Evolutionary conservation across 2,888 invertebrate genomes (phyloP).

Genomic region (Cheilosia grossa): DNA sequence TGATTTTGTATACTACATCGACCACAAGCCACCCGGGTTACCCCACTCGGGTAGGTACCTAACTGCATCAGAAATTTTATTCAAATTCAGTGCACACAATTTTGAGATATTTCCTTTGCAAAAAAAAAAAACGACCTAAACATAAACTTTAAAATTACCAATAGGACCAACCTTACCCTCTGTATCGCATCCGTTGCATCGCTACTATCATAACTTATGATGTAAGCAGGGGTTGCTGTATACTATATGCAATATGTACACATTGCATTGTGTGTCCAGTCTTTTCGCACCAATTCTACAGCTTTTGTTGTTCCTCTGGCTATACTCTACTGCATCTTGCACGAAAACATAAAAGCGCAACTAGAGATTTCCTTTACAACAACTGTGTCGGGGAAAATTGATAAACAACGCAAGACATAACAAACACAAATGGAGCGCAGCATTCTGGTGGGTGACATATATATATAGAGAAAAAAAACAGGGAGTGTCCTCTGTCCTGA

Average conservation of each 20-base stretch:
- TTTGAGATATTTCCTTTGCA: conserved; percentile 38
- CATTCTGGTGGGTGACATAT: conserved; percentile 3
- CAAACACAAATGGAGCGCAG: conserved; percentile 21
- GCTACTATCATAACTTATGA: conserved; percentile 61
- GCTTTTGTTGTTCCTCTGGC: conserved; percentile 29
- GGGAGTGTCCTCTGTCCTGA: conserved; percentile 5
- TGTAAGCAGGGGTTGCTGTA: conserved; percentile 39
- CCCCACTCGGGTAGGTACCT: conserved; percentile 9
- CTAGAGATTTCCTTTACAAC: background rate
- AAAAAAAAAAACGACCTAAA: background rate
- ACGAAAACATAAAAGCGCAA: conserved; percentile 8
- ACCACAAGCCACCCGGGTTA: conserved; percentile 32
- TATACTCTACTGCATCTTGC: conserved; percentile 31
- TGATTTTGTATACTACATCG: conserved; percentile 47
- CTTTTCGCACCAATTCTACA: conserved; percentile 29
- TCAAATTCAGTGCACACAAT: conserved; percentile 43
- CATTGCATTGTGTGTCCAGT: conserved; percentile 7
- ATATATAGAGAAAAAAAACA: background rate
- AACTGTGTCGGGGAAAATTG: conserved; percentile 19
- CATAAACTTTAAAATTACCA: conserved; percentile 60
- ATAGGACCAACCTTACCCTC: conserved; percentile 24
- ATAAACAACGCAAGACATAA: conserved; percentile 59
- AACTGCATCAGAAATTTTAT: conserved; percentile 20
- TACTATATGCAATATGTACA: conserved; percentile 23
- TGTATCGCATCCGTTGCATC: conserved; percentile 55